These are phyloP conservation scores for Oryzias woworae DNA, from an alignment of 2,113 vertebrate species.

Conservation along the genomic window DNA sequence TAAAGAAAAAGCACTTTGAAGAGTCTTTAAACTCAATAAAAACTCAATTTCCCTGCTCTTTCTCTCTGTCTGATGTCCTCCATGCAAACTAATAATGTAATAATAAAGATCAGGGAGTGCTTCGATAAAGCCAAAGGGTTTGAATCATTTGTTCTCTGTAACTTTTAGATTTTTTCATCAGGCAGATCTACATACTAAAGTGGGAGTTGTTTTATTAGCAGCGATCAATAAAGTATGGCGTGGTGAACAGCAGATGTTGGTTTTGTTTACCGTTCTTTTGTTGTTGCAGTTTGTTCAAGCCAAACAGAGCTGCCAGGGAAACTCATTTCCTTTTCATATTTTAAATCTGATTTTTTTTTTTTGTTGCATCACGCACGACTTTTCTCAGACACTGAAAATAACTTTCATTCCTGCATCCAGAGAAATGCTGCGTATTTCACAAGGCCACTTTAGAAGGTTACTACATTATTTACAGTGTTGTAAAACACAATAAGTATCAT, in stretches of 20 bases:
- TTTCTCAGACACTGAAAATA: constrained; percentile 11
- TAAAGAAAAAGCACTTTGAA: constrained; percentile 40
- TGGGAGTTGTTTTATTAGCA: constrained; percentile 38
- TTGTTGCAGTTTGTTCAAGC: constrained; percentile 5
- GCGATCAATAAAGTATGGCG: constrained; percentile 30
- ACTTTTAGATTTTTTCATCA: constrained; percentile 29
- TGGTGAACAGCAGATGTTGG: background rate
- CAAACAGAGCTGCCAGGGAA: background rate
- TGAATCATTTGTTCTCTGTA: constrained; percentile 19
- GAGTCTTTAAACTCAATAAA: constrained; percentile 5
- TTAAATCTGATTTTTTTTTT: constrained; percentile 4
- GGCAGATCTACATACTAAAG: constrained; percentile 18
- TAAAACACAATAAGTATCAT: constrained; percentile 9
- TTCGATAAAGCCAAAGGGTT: constrained; percentile 25
- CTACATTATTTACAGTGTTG: constrained; percentile 12
- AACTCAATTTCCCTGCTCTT: constrained; percentile 14
- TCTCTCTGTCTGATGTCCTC: constrained; percentile 19
- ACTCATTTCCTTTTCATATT: constrained; percentile 6
- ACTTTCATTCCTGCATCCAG: background rate
- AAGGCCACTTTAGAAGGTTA: constrained; percentile 53
- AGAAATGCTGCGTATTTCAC: constrained; percentile 13
- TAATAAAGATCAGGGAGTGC: constrained; percentile 24
- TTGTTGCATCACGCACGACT: constrained; percentile 2
- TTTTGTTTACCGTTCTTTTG: constrained; percentile 20
- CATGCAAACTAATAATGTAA: constrained; percentile 17